Evolutionary conservation across 64 coral and sea anemone species (phyloP), one percentile per base, ranked within the genome.

Genomic region (Pocillopora damicornis): DNA sequence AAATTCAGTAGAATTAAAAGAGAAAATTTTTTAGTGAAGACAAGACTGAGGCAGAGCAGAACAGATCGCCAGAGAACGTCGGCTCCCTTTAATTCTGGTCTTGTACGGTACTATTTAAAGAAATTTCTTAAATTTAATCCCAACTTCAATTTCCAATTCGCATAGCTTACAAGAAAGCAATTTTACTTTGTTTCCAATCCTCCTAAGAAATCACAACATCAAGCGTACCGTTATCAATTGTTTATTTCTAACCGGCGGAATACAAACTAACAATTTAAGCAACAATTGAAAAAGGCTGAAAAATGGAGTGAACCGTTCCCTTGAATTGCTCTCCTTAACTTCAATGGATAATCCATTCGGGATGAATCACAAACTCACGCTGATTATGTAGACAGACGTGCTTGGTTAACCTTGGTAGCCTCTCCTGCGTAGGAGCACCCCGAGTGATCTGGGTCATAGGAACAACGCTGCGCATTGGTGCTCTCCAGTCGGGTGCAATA

Each of bases 361-460:
- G 91, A 64, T 93, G 91, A 84, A 93, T 93, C 25, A 81, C 75
- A 56, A 93, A 93, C 15, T 93, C 91, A 36, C 71, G 77, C 4
- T 16, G 90, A 79, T 15, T 74, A 82, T 45, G 61, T 69, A 59
- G 68, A 64, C 60, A 89, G 14, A 60, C 51, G 26, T 83, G 69
- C 38, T 22, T 75, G 61, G 42, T 69, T 61, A 56, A 13, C 23
- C 13, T 74, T 75, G 60, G 83, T 14, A 79, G 75, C 76, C 64
- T 61, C 35, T 60, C 74, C 88, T 83, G 36, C 64, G 60, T 59
- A 45, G 26, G 23, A 7, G 59, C 72, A 20, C 38, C 69, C 82
- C 88, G 88, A 62, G 91, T 61, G 73, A 93, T 45, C 87, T 93
- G 91, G 25, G 91, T 93, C 91, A 93, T 93, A 35, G 91, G 91